Percentiles rank a stretch among this genome's conserved stretches.
phyloP scores from a whole-genome alignment of 1,140 invertebrate species.

The Drosophila setifemur region DNA sequence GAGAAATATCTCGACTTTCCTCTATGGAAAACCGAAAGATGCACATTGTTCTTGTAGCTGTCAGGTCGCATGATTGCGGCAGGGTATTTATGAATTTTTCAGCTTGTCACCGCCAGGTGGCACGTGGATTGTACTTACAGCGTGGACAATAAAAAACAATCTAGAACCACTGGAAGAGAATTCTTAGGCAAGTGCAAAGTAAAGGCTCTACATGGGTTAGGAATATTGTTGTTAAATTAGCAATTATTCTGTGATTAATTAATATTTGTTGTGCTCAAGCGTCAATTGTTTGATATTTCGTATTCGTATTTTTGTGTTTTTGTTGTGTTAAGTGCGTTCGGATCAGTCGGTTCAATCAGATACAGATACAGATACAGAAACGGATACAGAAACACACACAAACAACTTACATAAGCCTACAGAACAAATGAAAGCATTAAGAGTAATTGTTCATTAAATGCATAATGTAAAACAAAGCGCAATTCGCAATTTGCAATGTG shows the following conservation, averaged over 20 bases:
- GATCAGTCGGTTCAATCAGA: constrained; percentile 33
- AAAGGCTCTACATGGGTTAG: constrained; percentile 49
- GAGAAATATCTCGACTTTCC: constrained; percentile 9
- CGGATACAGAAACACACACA: constrained; percentile 65
- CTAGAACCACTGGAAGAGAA: constrained; percentile 39
- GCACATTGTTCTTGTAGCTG: constrained; percentile 38
- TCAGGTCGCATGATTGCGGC: constrained; percentile 22
- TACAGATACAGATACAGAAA: constrained; percentile 28
- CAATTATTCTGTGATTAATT: constrained; percentile 69
- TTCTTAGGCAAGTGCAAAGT: constrained; percentile 61
- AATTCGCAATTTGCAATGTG: constrained; percentile 68
- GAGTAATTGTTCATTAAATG: constrained; percentile 66
- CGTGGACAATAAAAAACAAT: no score
- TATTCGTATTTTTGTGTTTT: constrained; percentile 4
- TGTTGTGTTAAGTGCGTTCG: constrained; percentile 43
- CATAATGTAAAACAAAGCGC: constrained; percentile 79
- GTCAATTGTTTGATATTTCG: constrained; percentile 1
- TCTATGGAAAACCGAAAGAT: constrained; percentile 5
- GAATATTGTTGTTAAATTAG: constrained; percentile 75
- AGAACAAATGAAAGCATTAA: constrained; percentile 66
- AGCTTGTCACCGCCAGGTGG: constrained; percentile 48
- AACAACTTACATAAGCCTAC: constrained; percentile 70
- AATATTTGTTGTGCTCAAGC: constrained; percentile 46
- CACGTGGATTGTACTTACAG: constrained; percentile 54
- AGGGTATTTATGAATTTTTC: constrained; percentile 53